phyloP scores from a whole-genome alignment of 2,113 vertebrate genomes.

The Nerophis ophidion region DNA sequence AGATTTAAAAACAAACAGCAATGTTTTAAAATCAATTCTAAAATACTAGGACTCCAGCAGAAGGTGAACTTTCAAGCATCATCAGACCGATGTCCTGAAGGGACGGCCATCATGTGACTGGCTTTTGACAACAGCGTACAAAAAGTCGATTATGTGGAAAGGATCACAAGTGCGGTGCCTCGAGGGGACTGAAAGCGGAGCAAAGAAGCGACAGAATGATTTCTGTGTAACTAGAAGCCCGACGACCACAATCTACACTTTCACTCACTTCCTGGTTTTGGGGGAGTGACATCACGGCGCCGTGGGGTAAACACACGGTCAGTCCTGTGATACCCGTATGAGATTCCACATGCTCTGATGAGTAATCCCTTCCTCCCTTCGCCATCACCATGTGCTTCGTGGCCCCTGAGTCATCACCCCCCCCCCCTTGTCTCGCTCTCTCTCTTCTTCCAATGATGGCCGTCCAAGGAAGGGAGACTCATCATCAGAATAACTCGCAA shows the following conservation, averaged over 20 bases:
- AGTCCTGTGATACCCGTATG: constrained; percentile 84
- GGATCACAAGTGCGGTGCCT: constrained; percentile 8
- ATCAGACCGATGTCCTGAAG: too few species aligned
- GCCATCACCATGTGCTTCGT: constrained; percentile 74
- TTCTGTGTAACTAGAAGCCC: constrained; percentile 11
- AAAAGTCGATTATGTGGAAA: constrained; percentile 9
- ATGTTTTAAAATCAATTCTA: too few species aligned
- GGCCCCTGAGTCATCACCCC: constrained; percentile 77
- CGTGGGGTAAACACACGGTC: constrained; percentile 57
- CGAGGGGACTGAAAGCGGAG: constrained; percentile 5
- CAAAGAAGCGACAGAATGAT: neutral
- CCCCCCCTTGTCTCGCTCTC: constrained; percentile 23
- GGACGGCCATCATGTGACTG: neutral
- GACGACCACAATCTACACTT: constrained; percentile 3
- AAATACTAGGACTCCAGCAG: neutral
- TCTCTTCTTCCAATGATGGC: constrained; percentile 32
- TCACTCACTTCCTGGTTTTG: constrained; percentile 10
- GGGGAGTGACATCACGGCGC: constrained; percentile 22
- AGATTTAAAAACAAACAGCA: too few species aligned
- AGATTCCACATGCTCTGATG: constrained; percentile 85
- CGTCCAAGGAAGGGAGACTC: constrained; percentile 49
- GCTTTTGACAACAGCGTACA: constrained; percentile 8
- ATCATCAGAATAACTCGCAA: constrained; percentile 44
- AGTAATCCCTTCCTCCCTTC: constrained; percentile 80
- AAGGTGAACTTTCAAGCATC: too few species aligned